Evolutionary conservation across 1,140 invertebrate genomes (phyloP), one percentile per base, ranked within the genome.

Genomic region (Trachymyrmex cornetzi): DNA sequence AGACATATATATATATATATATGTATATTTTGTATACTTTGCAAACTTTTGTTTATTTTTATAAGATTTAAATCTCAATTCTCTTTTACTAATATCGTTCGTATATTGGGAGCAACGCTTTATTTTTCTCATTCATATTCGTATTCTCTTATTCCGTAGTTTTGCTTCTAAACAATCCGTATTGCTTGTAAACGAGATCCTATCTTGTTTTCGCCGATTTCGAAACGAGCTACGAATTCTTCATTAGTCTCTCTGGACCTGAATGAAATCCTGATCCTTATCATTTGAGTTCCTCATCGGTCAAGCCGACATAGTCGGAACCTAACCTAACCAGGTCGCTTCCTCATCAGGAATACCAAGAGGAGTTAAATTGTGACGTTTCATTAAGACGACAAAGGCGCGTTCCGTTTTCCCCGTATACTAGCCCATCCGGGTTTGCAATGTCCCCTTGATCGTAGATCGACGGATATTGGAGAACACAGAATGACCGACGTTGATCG

Each of bases 301-400:
- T 86, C 87, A 80, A 64, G 81, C 53, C 50, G n/a, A 50, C 57
- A 66, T 84, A 74, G 89, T 69, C 22, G 77, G 89, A 77, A 86
- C 79, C n/a, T n/a, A n/a, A n/a, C n/a, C n/a, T n/a, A n/a, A 79
- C 53, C 89, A 81, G 86, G 61, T 59, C 57, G 44, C 59, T 86
- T 86, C 64, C 77, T 69, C 55, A n/a, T 38, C 24, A 44, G 79
- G 87, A 74, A 86, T 84, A 86, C 77, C 59, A 14, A 63, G 77
- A 66, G 89, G 66, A 80, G 77, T 53, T 74, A 69, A 88, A 91
- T 89, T 77, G 86, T 90, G 88, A 91, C 90, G 87, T 92, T 92
- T 92, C 91, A 92, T 89, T 88, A 92, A 92, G 86, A 90, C 89
- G 85, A 92, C 91, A 91, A 91, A 90, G 87, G 90, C 81, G 24